phyloP scores from a whole-genome alignment of 1,140 invertebrate species.

The Hetaerina americana region DNA sequence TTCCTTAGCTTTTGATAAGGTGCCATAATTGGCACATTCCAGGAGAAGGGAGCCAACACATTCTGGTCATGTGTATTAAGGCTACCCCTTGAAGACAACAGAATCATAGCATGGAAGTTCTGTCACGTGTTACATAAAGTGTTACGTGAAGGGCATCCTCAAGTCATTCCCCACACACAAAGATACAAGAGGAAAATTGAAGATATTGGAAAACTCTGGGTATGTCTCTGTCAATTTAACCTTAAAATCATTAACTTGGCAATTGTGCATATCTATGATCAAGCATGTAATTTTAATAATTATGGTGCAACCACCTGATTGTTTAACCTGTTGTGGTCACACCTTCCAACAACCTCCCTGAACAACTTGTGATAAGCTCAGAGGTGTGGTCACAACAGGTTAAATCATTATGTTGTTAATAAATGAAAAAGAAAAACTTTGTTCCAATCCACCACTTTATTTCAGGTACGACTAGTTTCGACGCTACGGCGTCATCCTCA shows the following conservation, averaged over 20 bases:
- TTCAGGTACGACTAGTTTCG: too few species aligned
- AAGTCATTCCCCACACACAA: constrained; percentile 73
- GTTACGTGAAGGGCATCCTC: constrained; percentile 82
- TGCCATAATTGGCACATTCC: constrained; percentile 90
- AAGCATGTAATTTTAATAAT: too few species aligned
- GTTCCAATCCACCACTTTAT: too few species aligned
- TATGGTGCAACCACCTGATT: too few species aligned
- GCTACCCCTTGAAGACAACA: constrained; percentile 77
- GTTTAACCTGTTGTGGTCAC: too few species aligned
- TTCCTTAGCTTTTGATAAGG: constrained; percentile 41
- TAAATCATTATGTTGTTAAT: too few species aligned
- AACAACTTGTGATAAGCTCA: too few species aligned
- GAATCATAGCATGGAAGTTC: constrained; percentile 97
- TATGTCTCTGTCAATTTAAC: constrained; percentile 27
- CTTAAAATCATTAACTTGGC: background rate
- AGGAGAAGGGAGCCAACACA: constrained; percentile 73
- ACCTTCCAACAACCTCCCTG: too few species aligned
- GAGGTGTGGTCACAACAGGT: too few species aligned
- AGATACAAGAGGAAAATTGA: constrained; percentile 58
- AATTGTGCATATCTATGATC: background rate
- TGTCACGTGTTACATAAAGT: constrained; percentile 95
- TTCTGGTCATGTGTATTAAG: constrained; percentile 79
- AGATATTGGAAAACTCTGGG: constrained; percentile 83
- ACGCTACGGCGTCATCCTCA: too few species aligned
- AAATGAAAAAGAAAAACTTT: too few species aligned